phyloP scores from a whole-genome alignment of 1,140 invertebrate genomes.

The Tetramorium simillimum region DNA sequence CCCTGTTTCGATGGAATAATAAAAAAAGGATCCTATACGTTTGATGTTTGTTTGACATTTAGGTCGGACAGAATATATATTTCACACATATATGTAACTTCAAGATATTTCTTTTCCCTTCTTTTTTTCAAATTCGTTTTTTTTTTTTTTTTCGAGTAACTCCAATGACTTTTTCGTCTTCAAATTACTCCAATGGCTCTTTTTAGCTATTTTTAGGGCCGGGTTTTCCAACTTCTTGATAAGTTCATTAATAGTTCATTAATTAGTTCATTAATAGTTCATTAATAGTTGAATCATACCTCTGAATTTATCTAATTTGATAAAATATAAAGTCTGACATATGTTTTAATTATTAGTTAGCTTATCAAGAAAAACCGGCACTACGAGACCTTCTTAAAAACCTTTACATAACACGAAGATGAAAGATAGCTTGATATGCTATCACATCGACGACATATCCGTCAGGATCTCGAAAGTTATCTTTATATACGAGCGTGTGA shows the following conservation, averaged over 20 bases:
- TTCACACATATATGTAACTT: background rate
- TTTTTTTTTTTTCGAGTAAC: constrained; percentile 12
- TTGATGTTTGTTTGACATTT: constrained; percentile 33
- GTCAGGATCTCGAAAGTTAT: constrained; percentile 61
- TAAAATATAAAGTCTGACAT: no score
- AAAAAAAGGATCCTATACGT: background rate
- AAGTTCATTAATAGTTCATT: no score
- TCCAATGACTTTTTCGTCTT: background rate
- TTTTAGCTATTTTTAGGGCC: background rate
- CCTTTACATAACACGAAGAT: constrained; percentile 23
- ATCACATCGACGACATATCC: constrained; percentile 44
- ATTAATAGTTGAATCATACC: no score
- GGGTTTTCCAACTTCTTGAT: no score
- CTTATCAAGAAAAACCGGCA: no score
- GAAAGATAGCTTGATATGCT: constrained; percentile 42
- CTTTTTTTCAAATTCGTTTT: background rate
- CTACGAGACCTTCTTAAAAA: background rate
- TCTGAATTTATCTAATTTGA: no score
- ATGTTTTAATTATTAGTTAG: no score
- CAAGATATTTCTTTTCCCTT: background rate
- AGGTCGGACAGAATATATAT: background rate
- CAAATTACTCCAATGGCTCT: background rate
- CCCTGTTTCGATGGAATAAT: constrained; percentile 31
- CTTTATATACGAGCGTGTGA: constrained; percentile 54
- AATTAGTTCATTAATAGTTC: no score